Conservation (phyloP, 2,888 invertebrate genomes). For the Cosmia trapezina region DNA sequence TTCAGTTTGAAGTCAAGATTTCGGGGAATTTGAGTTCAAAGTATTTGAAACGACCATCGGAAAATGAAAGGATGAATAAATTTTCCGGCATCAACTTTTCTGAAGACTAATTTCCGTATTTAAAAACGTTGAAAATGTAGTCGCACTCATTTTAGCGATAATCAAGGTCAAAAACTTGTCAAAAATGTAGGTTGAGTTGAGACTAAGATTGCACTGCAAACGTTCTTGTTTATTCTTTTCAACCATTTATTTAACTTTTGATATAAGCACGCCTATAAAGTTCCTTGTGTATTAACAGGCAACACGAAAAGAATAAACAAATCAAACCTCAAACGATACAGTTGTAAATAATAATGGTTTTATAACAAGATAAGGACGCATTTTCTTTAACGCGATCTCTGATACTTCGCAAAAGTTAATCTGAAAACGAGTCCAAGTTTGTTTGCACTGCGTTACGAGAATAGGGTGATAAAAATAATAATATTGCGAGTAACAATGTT, state of each 20-base stretch:
- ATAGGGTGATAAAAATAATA: constrained; percentile 62
- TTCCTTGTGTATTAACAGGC: too few species aligned
- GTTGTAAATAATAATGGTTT: constrained; percentile 55
- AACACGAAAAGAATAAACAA: constrained; percentile 27
- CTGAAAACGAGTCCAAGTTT: constrained; percentile 52
- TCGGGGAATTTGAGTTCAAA: background rate
- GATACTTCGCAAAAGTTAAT: constrained; percentile 53
- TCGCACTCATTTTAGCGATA: too few species aligned
- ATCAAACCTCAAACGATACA: constrained; percentile 39
- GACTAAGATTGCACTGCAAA: too few species aligned
- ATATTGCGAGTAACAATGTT: constrained; percentile 50
- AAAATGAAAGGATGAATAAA: background rate
- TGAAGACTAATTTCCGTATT: too few species aligned
- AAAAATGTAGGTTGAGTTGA: too few species aligned
- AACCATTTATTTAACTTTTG: too few species aligned
- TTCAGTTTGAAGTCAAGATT: background rate
- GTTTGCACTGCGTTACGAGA: constrained; percentile 52
- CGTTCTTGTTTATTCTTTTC: too few species aligned
- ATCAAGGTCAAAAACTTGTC: too few species aligned
- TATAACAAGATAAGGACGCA: constrained; percentile 51
- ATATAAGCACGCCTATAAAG: too few species aligned
- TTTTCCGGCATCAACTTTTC: background rate
- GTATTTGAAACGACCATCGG: background rate
- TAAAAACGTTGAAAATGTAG: too few species aligned
- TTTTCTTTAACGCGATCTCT: constrained; percentile 43